Conservation (phyloP, 1,140 invertebrate genomes). For the Daktulosphaira vitifoliae region DNA sequence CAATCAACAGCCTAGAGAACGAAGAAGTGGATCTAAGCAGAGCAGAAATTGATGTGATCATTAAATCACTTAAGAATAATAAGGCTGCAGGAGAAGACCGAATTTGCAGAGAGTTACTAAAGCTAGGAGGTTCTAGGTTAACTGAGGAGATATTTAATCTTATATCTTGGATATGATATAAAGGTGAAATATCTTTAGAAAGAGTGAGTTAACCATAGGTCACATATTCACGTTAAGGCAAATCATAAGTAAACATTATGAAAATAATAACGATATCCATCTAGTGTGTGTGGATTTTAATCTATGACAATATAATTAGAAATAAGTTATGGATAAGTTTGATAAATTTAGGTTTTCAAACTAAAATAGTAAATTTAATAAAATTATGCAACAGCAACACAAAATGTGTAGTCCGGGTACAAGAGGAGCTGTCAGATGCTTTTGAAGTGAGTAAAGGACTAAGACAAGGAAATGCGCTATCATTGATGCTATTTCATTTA, state of each 20-base stretch:
- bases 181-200: neutral
- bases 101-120: neutral
- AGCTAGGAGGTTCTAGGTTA: neutral
- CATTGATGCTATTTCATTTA: neutral
- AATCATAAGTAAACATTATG: too few relatives aligned
- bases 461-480: neutral
- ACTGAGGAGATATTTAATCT: conserved; percentile 3
- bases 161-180: conserved; percentile 13
- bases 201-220: too few relatives aligned
- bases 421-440: neutral
- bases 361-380: neutral
- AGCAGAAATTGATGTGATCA: neutral
- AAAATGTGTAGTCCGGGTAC: neutral
- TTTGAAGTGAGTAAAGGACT: neutral
- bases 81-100: neutral
- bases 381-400: conserved; percentile 3
- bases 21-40: too few relatives aligned
- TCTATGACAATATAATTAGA: neutral
- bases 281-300: too few relatives aligned
- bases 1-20: too few relatives aligned
- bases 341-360: neutral
- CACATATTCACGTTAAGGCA: too few relatives aligned
- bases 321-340: neutral
- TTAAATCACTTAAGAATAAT: conserved; percentile 26
- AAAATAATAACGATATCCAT: too few relatives aligned